phyloP scores from a whole-genome alignment of 2,113 vertebrate species.

The Chaetura pelagica region DNA sequence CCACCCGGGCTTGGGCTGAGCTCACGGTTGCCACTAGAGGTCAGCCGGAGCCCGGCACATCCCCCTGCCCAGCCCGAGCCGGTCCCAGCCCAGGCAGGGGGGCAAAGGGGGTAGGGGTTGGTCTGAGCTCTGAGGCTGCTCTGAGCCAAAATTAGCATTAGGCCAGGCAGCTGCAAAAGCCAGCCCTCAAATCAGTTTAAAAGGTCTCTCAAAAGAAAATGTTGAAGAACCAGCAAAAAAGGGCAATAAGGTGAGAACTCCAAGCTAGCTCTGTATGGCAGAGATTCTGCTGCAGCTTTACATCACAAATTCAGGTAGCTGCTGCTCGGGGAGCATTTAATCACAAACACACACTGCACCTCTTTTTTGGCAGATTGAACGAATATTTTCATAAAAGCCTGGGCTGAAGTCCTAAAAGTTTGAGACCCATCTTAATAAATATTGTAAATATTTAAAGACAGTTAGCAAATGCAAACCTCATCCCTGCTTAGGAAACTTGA shows the following conservation, averaged over 20 bases:
- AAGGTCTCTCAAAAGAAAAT: background rate
- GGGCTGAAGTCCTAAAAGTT: background rate
- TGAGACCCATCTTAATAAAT: background rate
- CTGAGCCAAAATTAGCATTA: background rate
- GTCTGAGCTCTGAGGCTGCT: background rate
- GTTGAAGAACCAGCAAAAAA: background rate
- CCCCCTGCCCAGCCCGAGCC: background rate
- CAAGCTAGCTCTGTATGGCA: fast-evolving
- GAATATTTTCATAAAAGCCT: background rate
- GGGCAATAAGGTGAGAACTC: background rate
- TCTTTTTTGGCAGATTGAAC: background rate
- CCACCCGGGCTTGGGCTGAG: too few relatives aligned
- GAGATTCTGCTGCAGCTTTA: background rate
- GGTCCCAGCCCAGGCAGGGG: too few relatives aligned
- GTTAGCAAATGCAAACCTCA: background rate
- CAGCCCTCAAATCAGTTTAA: background rate
- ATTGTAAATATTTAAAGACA: background rate
- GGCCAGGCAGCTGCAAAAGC: background rate
- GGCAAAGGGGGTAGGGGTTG: too few relatives aligned
- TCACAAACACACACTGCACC: background rate
- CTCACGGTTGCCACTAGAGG: background rate
- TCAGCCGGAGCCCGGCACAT: constrained; percentile 20
- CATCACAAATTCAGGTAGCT: background rate
- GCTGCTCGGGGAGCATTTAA: background rate
- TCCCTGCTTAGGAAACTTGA: background rate